Conservation (phyloP, 2,888 invertebrate species). For the Rotaria magnacalcarata region DNA sequence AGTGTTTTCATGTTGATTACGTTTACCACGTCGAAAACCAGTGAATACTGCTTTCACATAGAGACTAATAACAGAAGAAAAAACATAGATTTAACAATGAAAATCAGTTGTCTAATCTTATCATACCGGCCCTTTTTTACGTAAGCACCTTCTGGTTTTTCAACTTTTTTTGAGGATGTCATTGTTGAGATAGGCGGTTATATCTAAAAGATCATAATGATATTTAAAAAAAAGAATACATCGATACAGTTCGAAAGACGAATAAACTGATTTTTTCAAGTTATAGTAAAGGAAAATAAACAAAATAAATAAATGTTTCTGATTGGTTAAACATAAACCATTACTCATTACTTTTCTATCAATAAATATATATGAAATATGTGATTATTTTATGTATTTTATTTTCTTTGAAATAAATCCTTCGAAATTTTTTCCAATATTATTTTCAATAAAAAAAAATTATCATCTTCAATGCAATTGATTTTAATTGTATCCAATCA, state of each 20-base stretch:
- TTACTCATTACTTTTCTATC: neutral
- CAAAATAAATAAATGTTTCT: neutral
- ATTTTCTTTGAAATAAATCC: neutral
- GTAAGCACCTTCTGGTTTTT: neutral
- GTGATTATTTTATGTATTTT: neutral
- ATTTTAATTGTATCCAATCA: no score
- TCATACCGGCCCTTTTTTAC: slow-evolving; percentile 3
- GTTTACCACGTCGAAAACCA: slow-evolving; percentile 79
- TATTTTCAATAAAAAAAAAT: neutral
- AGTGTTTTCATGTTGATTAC: slow-evolving; percentile 95
- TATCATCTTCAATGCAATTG: no score
- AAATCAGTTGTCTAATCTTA: no score
- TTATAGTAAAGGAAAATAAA: neutral
- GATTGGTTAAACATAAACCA: neutral
- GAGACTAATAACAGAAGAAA: slow-evolving; percentile 14
- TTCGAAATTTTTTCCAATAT: neutral
- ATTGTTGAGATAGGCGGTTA: neutral
- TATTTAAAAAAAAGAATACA: neutral
- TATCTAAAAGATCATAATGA: neutral
- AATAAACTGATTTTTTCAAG: neutral
- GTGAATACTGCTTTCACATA: slow-evolving; percentile 97
- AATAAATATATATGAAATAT: neutral
- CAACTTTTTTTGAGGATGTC: slow-evolving; percentile 2
- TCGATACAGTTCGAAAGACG: neutral
- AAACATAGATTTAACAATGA: neutral